Evolutionary conservation across 2,888 invertebrate genomes (phyloP), one percentile per base, ranked within the genome.

Genomic region (Azorinus chamasolen): DNA sequence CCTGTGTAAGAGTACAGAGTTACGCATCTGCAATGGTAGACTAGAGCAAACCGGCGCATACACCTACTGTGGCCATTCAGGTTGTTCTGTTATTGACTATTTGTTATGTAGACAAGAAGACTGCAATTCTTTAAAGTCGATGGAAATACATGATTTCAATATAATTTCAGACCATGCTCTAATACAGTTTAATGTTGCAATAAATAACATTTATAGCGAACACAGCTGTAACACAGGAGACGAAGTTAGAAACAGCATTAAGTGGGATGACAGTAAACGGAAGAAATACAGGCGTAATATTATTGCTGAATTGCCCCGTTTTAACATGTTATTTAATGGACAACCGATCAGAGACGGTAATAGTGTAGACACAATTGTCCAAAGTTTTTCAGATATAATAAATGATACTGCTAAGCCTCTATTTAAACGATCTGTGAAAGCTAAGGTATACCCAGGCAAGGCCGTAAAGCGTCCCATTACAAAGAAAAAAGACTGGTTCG

Each of bases 21-120:
- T 58, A 10, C 5, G 43, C 4, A 39, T 58, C 8, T 41, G 41
- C 43, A 58, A 58, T n/a, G 58, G 58, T 20, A n/a, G 58, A 20
- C 10, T 58, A 4, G 43, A 18, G 20, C 10, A 12, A 18, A 20
- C 22, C 14, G 58, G 43, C 3, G 3, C 43, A 24, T 4, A 4
- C 14, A 58, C 41, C 2, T 58, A 41, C 24, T 39, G 20, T 20
- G 12, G 43, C 14, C 12, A 18, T 14, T 6, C 14, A n/a, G 43
- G 18, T 4, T 58, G n/a, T 4, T 43, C 12, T n/a, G 58, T 39
- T 5, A 41, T 58, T 22, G 58, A 58, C 24, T 43, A 41, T 41
- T 24, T 58, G 16, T 20, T 58, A 2, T 18, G 18, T 10, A 24
- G 18, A 24, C 43, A 43, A 16, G n/a, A 10, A 14, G 24, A 41